Evolutionary conservation across 2,888 invertebrate genomes (phyloP), one percentile per base, ranked within the genome.

Genomic region (Agrypnus murinus): DNA sequence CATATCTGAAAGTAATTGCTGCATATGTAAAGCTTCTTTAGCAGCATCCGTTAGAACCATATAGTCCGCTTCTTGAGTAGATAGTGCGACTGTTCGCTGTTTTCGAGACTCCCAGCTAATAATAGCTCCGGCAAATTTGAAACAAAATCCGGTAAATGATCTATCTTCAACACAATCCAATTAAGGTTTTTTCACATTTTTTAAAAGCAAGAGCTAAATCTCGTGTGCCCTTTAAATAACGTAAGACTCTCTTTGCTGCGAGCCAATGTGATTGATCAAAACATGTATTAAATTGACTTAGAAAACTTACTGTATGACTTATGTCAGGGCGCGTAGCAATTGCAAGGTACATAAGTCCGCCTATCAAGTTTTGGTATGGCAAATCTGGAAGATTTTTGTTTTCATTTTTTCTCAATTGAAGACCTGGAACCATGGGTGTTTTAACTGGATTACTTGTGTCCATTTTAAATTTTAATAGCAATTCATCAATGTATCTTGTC

Each of bases 381-480:
- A 74, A 65, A 12, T 59, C n/a, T 2, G 0, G 25, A 19, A 3
- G 12, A 8, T 9, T 9, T 14, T 9, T 15, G n/a, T 48, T 25
- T 9, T 15, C 2, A 17, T 10, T n/a, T 34, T 55, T 55, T 10
- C 8, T 14, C 12, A 72, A 32, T 64, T 72, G 75, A 15, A 36
- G 48, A 46, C 58, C 60, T 17, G 50, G 32, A 32, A 74, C 74
- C 12, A 76, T 65, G 3, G 77, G 80, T 12, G 77, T 79, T 45
- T 59, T 58, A 2, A 78, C 77, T 43, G 78, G 69, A 34, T 81
- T 79, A 15, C 74, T 76, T 48, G 80, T 67, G 10, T 67, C 64
- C 80, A 81, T 80, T 31, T 72, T 67, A 65, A 78, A 81, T n/a
- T 76, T 55, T 46, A 73, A 62, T 32, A 80, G 59, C 10, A 79